Evolutionary conservation across 2,113 vertebrate genomes (phyloP).

Genomic region (Ivindomyrus marchei): DNA sequence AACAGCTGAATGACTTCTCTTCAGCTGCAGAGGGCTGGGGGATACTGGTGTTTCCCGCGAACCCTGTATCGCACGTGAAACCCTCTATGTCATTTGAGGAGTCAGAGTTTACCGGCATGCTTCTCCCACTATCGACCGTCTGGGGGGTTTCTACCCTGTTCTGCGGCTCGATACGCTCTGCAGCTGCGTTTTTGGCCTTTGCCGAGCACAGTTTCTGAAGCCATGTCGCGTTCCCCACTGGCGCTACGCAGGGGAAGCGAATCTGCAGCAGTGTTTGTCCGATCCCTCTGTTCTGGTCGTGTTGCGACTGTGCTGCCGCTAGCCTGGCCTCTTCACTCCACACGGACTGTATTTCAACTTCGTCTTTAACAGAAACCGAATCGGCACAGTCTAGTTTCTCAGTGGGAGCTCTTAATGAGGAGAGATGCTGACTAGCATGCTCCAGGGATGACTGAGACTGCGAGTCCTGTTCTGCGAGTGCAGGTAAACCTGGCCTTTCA

Average conservation of each 20-base stretch:
- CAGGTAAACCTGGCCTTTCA: background rate
- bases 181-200: background rate
- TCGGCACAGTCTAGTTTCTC: slow-evolving; percentile 9
- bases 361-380: slow-evolving; percentile 34
- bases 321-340: background rate
- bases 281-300: background rate
- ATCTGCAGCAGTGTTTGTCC: background rate
- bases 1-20: slow-evolving; percentile 2
- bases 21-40: background rate
- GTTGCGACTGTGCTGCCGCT: background rate
- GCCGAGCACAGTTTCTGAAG: background rate
- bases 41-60: background rate
- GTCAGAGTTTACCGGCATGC: background rate
- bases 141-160: background rate
- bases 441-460: background rate
- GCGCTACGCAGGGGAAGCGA: background rate
- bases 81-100: background rate
- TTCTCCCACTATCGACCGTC: background rate
- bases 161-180: background rate
- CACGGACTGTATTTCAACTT: slow-evolving; percentile 23
- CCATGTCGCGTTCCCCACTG: background rate
- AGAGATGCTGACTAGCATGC: background rate
- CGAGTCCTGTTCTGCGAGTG: background rate
- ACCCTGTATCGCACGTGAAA: background rate
- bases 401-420: background rate